phyloP scores from a whole-genome alignment of 2,113 vertebrate genomes.

The Tetrao urogallus region DNA sequence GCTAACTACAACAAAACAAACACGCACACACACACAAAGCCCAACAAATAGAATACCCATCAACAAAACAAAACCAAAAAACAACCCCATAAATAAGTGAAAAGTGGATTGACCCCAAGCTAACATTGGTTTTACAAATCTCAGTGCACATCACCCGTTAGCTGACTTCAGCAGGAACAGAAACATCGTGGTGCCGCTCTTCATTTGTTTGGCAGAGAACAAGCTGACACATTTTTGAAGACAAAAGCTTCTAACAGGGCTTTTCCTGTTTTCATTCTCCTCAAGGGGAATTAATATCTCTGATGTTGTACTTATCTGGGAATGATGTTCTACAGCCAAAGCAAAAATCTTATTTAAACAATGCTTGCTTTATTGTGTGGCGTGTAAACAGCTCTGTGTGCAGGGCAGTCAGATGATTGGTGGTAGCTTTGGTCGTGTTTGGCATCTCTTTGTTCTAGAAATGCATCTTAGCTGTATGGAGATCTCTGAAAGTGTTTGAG shows the following conservation, averaged over 20 bases:
- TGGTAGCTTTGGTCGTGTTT: slow-evolving; percentile 2
- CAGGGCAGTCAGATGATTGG: not conserved
- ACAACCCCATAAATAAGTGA: not conserved
- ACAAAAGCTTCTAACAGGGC: not conserved
- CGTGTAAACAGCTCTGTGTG: not conserved
- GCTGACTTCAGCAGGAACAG: not conserved
- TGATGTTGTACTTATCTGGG: not conserved
- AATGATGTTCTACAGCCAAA: not conserved
- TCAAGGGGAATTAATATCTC: not conserved
- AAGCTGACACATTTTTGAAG: not conserved
- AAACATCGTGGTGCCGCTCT: not conserved
- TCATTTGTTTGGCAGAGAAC: not conserved
- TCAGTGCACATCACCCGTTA: not conserved
- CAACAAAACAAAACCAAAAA: not conserved
- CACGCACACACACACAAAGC: too few relatives aligned
- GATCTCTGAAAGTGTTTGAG: not conserved
- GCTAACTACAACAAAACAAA: not conserved
- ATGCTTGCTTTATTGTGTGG: not conserved
- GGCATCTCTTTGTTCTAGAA: slow-evolving; percentile 18
- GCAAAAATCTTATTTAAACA: not conserved
- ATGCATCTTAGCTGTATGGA: not conserved
- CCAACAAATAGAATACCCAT: not conserved
- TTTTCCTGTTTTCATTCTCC: not conserved
- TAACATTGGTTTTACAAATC: not conserved
- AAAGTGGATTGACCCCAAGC: not conserved